These are phyloP conservation scores for Cynodonichthys magdalenae DNA, from an alignment of 2,797 vertebrate genomes.

Conservation along the genomic window DNA sequence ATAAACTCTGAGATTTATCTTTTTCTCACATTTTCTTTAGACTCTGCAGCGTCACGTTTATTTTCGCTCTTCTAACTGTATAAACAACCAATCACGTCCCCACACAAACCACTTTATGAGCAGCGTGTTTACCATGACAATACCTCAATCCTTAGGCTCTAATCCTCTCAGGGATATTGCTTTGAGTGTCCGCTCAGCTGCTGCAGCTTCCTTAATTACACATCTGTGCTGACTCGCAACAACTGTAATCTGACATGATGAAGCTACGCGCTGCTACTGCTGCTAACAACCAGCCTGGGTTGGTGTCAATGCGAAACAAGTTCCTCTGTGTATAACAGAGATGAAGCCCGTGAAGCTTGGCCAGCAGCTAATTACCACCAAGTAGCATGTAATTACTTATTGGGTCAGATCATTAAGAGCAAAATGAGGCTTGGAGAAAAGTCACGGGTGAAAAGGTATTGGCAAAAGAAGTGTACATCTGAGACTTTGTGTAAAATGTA, in stretches of 20 bases:
- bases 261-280: constrained; percentile 52
- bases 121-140: constrained; percentile 47
- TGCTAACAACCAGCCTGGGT: constrained; percentile 32
- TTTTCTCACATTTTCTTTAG: constrained; percentile 8
- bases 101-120: constrained; percentile 30
- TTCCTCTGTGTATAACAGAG: constrained; percentile 23
- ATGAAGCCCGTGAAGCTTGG: constrained; percentile 38
- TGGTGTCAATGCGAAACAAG: constrained; percentile 6
- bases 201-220: constrained; percentile 69
- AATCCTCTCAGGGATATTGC: constrained; percentile 74
- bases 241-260: constrained; percentile 72
- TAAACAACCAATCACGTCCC: constrained; percentile 22
- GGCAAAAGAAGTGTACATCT: no score
- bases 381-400: constrained; percentile 53
- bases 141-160: constrained; percentile 54
- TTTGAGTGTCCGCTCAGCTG: constrained; percentile 61
- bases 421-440: constrained; percentile 20
- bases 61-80: constrained; percentile 18
- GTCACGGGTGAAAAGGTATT: constrained; percentile 7
- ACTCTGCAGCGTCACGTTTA: constrained; percentile 7
- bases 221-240: constrained; percentile 71
- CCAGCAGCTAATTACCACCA: constrained; percentile 56
- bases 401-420: constrained; percentile 34
- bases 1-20: not conserved
- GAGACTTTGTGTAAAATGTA: no score